Evolutionary conservation across 2,797 vertebrate genomes (phyloP), one percentile per base, ranked within the genome.

Genomic region (Meriones psammophilus): DNA sequence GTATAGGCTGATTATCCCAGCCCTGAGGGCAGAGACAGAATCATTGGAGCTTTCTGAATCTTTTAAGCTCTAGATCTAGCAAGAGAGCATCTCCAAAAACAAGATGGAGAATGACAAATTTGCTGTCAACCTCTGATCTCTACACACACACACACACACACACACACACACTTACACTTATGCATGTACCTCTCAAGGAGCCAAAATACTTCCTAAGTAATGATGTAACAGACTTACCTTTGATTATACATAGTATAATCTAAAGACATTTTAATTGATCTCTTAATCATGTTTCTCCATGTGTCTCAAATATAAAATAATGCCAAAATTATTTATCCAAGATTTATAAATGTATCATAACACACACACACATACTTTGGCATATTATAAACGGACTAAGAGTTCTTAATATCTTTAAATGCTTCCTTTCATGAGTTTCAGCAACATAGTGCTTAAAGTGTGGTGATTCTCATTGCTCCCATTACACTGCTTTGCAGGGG

Each of bases 341-440:
- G 8, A 84, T 87, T 94, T 93, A 94, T 90, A 58, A n/a, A 83
- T 30, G 33, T 4, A 50, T 88, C 20, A 12, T n/a, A 64, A 54
- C 12, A 64, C 30, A 54, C 30, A 8, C 24, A 64, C 30, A 54
- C 30, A 8, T 14, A 28, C 13, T 5, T 94, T 30, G 15, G 3
- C 8, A 81, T 84, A 28, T 84, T 76, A 28, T 22, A 56, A 88
- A 90, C 68, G 3, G 1, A 42, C 92, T 84, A 5, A 93, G 93
- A 89, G 83, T 10, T 5, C 60, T 94, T 89, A 80, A 84, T 66
- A 58, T 79, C 24, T 88, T 92, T 76, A 73, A 60, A 4, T 13
- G 3, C 30, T 87, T 77, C 3, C 9, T 86, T 92, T 94, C 26
- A 39, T 13, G 17, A 1, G 58, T 83, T 93, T 94, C 13, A 22